Evolutionary conservation across 2,888 invertebrate species (phyloP).

Genomic region (Lepas anatifera): DNA sequence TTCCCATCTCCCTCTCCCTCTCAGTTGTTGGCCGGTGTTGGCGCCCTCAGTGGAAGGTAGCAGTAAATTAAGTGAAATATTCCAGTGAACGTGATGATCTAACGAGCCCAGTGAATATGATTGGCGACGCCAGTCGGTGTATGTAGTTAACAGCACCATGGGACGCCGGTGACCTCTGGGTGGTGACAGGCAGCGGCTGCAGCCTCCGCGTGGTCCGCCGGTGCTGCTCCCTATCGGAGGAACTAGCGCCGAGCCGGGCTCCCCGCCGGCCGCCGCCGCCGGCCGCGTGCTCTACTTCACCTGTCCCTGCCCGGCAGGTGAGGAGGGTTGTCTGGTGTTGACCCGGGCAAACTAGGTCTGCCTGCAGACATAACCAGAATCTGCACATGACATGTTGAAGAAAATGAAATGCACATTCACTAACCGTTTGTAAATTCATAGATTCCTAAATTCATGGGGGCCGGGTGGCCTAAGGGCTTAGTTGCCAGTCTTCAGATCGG

Average conservation of each 20-base stretch:
- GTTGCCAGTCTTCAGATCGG: no score
- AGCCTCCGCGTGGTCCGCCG: not conserved
- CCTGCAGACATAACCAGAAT: no score
- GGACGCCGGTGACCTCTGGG: not conserved
- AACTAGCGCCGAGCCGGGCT: not conserved
- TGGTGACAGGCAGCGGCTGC: not conserved
- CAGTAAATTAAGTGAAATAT: no score
- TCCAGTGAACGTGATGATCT: no score
- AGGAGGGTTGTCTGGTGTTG: not conserved
- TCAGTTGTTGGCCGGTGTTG: no score
- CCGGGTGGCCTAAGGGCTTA: no score
- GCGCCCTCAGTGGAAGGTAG: no score
- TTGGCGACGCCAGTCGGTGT: not conserved
- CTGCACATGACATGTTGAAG: no score
- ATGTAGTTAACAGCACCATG: not conserved
- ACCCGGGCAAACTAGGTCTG: no score
- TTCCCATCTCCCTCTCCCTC: no score
- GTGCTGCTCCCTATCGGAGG: not conserved
- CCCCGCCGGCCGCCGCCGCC: not conserved
- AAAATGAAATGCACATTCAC: not conserved
- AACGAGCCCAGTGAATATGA: no score
- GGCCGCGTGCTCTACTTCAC: not conserved
- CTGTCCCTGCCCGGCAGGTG: not conserved
- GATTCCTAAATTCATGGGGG: not conserved
- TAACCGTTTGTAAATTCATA: not conserved